Conservation (phyloP, 1,140 invertebrate genomes). For the Xylocopa sonorina region DNA sequence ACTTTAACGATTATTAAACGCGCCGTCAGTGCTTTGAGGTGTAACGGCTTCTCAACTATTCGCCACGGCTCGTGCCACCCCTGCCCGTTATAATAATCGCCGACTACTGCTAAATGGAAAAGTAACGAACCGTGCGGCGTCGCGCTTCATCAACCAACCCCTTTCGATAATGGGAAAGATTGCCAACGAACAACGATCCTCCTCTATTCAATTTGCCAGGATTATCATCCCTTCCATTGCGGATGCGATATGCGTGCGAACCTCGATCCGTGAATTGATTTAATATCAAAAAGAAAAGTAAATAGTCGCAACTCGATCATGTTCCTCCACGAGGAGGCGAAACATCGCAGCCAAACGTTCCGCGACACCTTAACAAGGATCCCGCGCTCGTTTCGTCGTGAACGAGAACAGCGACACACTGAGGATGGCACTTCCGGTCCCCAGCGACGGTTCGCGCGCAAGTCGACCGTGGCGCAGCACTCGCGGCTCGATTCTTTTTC, state of each 20-base stretch:
- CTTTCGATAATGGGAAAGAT: not conserved
- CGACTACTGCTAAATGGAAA: not conserved
- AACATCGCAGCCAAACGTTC: not conserved
- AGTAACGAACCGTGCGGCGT: not conserved
- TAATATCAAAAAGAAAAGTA: too few relatives aligned
- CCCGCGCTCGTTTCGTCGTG: not conserved
- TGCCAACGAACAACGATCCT: not conserved
- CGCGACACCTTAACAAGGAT: not conserved
- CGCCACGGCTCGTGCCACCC: not conserved
- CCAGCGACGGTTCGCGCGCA: not conserved
- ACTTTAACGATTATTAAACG: constrained; percentile 77
- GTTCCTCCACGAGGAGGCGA: too few relatives aligned
- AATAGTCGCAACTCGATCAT: too few relatives aligned
- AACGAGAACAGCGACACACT: not conserved
- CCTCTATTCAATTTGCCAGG: not conserved
- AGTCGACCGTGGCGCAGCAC: constrained; percentile 19
- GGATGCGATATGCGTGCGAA: too few relatives aligned
- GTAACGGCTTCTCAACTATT: constrained; percentile 48
- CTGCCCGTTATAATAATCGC: not conserved
- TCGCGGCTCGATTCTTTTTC: constrained; percentile 19
- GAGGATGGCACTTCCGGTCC: not conserved
- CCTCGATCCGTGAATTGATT: too few relatives aligned
- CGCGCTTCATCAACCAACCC: not conserved
- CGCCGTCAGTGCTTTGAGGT: constrained; percentile 36
- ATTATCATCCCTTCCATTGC: not conserved